These are phyloP conservation scores for Rousettus madagascariensis DNA, from an alignment of 2,797 vertebrate genomes.

Conservation along the genomic window DNA sequence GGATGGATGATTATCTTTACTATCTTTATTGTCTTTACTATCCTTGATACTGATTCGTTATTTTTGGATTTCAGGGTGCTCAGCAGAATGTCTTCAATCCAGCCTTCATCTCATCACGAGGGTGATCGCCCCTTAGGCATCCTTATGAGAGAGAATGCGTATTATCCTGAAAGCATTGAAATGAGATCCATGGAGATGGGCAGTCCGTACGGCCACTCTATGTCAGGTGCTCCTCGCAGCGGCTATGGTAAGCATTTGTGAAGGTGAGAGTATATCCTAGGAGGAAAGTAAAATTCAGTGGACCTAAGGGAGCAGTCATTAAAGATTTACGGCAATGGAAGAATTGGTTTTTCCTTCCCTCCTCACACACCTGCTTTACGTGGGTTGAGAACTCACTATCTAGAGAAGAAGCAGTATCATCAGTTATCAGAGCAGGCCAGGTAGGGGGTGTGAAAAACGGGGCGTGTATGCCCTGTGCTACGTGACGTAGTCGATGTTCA, in stretches of 20 bases:
- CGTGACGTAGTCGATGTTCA: neutral
- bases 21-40: too few species aligned
- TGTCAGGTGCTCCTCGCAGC: neutral
- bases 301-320: neutral
- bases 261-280: neutral
- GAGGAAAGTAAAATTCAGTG: neutral
- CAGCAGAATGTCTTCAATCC: conserved; percentile 60
- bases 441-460: neutral
- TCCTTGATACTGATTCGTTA: neutral
- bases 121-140: neutral
- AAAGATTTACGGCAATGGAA: neutral
- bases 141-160: neutral
- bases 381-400: neutral
- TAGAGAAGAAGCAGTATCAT: neutral
- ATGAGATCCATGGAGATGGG: conserved; percentile 62
- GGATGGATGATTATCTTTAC: too few species aligned
- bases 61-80: conserved; percentile 48
- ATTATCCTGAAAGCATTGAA: conserved; percentile 66
- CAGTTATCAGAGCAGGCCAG: neutral
- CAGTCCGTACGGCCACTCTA: neutral
- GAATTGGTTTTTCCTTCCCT: neutral
- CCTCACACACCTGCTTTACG: neutral
- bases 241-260: conserved; percentile 75
- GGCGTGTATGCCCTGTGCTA: accelerated
- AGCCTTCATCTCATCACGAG: neutral